These are phyloP conservation scores for Tadarida brasiliensis DNA, from an alignment of 2,797 vertebrate genomes.

Conservation along the genomic window DNA sequence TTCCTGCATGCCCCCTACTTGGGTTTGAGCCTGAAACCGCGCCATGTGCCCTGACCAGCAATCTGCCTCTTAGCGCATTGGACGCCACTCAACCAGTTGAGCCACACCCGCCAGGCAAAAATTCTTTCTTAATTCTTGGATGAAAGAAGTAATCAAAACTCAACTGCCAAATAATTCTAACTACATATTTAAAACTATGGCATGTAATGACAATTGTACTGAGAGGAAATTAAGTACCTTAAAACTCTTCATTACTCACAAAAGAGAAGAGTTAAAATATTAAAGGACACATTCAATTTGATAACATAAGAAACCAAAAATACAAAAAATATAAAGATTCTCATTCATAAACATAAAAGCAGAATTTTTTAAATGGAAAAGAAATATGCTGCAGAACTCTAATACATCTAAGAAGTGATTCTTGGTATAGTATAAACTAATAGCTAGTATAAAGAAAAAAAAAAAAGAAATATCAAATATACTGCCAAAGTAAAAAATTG, in stretches of 20 bases:
- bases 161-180: background rate
- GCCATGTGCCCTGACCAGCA: too few relatives aligned
- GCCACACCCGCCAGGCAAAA: too few relatives aligned
- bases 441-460: background rate
- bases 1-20: too few relatives aligned
- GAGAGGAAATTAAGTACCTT: background rate
- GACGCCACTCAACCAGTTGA: too few relatives aligned
- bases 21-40: too few relatives aligned
- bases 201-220: background rate
- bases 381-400: background rate
- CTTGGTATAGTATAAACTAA: background rate
- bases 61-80: too few relatives aligned
- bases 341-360: background rate
- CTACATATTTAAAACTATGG: conserved; percentile 4
- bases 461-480: background rate
- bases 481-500: background rate
- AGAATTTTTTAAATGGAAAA: conserved; percentile 49
- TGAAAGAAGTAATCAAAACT: conserved; percentile 4
- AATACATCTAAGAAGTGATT: background rate
- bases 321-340: background rate
- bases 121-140: background rate
- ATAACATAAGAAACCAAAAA: background rate
- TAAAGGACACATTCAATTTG: background rate
- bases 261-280: background rate
- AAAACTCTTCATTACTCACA: background rate